Evolutionary conservation across 2,888 invertebrate genomes (phyloP).

Genomic region (Fragum fragum): DNA sequence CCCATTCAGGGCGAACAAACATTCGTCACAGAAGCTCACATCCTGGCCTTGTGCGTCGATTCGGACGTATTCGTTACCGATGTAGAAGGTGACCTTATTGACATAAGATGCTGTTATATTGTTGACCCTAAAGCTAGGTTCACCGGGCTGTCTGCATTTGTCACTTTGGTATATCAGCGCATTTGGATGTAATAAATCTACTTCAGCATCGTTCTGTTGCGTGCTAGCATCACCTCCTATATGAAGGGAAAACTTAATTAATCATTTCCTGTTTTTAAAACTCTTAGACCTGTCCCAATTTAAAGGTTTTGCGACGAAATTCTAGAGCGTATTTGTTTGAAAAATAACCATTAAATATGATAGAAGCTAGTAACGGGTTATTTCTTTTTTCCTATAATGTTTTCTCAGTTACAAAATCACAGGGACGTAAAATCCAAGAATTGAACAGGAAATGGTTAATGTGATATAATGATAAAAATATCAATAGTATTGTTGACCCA

Average conservation of each 20-base stretch:
- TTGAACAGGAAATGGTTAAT: no score
- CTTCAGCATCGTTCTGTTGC: constrained; percentile 3
- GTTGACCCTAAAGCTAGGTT: background rate
- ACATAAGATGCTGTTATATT: background rate
- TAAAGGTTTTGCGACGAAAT: background rate
- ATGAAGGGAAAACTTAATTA: background rate
- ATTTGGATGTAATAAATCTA: background rate
- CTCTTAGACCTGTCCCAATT: background rate
- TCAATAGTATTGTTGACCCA: no score
- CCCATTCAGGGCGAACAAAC: constrained; percentile 10
- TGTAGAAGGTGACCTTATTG: background rate
- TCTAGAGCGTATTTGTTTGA: background rate
- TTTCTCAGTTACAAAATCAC: no score
- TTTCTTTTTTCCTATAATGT: no score
- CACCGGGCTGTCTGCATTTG: background rate
- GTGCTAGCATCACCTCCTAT: constrained; percentile 1
- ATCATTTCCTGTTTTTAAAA: no score
- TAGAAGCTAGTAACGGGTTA: background rate
- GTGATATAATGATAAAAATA: no score
- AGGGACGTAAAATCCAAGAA: no score
- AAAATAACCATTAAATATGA: background rate
- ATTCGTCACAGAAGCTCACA: background rate
- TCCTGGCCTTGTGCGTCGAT: background rate
- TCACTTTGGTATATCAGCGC: background rate
- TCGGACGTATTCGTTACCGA: background rate